Evolutionary conservation across 2,113 vertebrate species (phyloP).

Genomic region (Choloepus hoffmanni): DNA sequence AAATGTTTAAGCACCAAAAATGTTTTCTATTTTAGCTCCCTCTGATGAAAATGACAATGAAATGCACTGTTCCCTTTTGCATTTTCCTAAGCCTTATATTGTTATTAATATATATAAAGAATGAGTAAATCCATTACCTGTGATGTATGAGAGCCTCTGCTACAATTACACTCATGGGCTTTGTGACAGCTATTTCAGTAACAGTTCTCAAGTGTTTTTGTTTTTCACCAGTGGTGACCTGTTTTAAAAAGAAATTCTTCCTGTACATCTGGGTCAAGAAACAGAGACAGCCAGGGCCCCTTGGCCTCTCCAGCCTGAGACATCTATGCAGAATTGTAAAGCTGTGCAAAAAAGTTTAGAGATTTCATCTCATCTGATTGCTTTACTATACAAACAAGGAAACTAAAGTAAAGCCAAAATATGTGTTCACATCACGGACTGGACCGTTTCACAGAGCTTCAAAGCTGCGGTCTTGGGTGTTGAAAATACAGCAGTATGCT

Average conservation of each 20-base stretch:
- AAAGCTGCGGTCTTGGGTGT: neutral
- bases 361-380: neutral
- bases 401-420: neutral
- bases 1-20: slow-evolving; percentile 30
- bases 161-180: slow-evolving; percentile 6
- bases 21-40: neutral
- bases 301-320: neutral
- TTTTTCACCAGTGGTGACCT: slow-evolving; percentile 1
- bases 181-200: slow-evolving; percentile 1
- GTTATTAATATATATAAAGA: neutral
- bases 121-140: neutral
- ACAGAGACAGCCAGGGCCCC: neutral
- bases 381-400: slow-evolving; percentile 15
- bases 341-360: neutral
- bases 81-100: neutral
- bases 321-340: neutral
- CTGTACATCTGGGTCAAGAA: neutral
- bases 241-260: neutral
- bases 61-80: neutral
- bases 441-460: neutral
- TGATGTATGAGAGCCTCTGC: neutral
- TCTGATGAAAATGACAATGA: slow-evolving; percentile 18
- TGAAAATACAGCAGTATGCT: neutral
- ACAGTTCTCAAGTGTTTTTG: slow-evolving; percentile 9
- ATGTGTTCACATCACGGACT: neutral